Base-by-base conservation (phyloP, 2,113 vertebrate species). In the Chlorocebus sabaeus region DNA sequence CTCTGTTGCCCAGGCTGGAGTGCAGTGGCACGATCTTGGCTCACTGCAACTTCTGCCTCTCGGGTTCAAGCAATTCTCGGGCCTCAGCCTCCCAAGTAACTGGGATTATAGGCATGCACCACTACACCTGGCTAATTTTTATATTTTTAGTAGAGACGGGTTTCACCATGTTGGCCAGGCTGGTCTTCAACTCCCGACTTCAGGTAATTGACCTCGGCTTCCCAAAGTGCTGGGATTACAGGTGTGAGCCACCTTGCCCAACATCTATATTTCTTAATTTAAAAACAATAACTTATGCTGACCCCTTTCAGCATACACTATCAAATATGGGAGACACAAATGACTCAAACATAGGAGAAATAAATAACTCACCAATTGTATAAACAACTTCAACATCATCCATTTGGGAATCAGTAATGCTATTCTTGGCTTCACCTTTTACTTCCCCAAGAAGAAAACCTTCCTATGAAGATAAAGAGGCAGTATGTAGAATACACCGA, bases 381-480 rank as follows among this genome's bases (percentile, higher is more conserved):
- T 99, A 99, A 88, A 99, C 98, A 73, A 99, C 99, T 99, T 99
- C 99, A 64, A 99, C 99, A 81, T 99, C 99, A 91, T 99, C 99
- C 80, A 99, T 99, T 75, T 99, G 99, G 16, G 99, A 99, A 98
- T 99, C 99, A 0, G 99, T 99, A 97, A 99, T 99, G 97, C 99
- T 99, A 93, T 99, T 99, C 97, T 99, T 99, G 94, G 99, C 99
- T 98, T 99, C 99, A 17, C 99, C 99, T 96, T 99, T 99, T 93
- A 99, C 99, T 97, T 99, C 99, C 13, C 99, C 99, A 2, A 99
- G 99, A n/a, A 99, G 98, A 95, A 99, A 98, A 50, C 99, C 99
- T 98, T 99, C 99, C 99, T 99, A 96, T 89, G 67, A 10, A 73
- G 48, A 57, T n/a, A 97, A 92, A 87, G 61, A 64, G 70, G 45